Evolutionary conservation across 2,113 vertebrate genomes (phyloP), one percentile per base, ranked within the genome.

Genomic region (Oceanites oceanicus): DNA sequence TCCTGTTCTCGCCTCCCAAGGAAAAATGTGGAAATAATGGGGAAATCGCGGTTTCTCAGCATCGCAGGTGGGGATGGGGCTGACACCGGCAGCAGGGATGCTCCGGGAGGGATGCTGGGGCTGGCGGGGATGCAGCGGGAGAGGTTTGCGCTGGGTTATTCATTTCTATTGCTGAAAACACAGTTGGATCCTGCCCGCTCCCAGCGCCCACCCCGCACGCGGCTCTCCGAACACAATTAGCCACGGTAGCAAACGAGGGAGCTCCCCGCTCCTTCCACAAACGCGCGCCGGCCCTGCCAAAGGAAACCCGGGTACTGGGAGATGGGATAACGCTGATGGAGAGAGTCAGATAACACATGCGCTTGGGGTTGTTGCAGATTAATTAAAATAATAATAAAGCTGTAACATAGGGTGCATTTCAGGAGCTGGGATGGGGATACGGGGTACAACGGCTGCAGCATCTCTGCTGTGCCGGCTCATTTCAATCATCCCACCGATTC

Each of bases 51-150:
- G 1, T 16, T 85, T 44, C 13, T 67, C 11, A 5, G 77, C 25
- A 2, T 2, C 7, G 38, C 6, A 0, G 0, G 2, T 17, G 3
- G 55, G 38, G 80, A 19, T 29, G 72, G 44, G 22, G 72, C 20
- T 13, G 88, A 6, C 7, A 23, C 36, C 0, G 2, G 80, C 36
- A 5, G 72, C 21, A 15, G 80, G 72, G 67, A 26, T n/a, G 70
- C 74, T 26, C 7, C 0, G 71, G 77, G 44, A 42, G 25, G 62
- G 61, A 23, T 61, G 80, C 50, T 1, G 29, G 70, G 45, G 26
- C 34, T 1, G 5, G 63, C 4, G 4, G 77, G 59, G 84, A 30
- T 55, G 63, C 2, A 10, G 8, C 2, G 7, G 55, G 42, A 1
- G 9, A 68, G 50, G 30, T 30, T 4, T 66, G 59, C 1, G 4